Evolutionary conservation across 2,113 vertebrate species (phyloP).

Genomic region (Hystrix brachyura): DNA sequence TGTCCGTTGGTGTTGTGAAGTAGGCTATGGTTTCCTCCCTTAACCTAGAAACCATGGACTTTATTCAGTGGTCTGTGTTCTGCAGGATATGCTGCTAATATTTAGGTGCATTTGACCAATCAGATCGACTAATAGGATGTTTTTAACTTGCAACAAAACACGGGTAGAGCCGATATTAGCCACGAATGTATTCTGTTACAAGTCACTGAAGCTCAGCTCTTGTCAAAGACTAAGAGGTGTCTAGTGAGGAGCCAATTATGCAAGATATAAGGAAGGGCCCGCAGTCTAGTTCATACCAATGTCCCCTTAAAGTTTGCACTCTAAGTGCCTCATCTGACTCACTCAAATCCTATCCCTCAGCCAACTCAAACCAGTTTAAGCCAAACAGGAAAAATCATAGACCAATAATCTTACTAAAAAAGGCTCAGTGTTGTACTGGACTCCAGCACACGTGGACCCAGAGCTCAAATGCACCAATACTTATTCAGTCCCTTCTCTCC

Average conservation of each 20-base stretch:
- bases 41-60: neutral
- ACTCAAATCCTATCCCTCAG: neutral
- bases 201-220: neutral
- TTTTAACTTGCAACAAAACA: neutral
- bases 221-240: neutral
- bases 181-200: neutral
- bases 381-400: neutral
- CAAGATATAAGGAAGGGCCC: neutral
- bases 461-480: neutral
- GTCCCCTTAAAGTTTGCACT: neutral
- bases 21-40: neutral
- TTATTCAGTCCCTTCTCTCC: neutral
- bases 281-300: neutral
- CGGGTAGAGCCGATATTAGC: neutral
- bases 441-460: neutral
- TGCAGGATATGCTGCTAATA: neutral
- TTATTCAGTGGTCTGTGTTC: neutral
- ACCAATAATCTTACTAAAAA: neutral
- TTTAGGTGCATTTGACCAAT: neutral
- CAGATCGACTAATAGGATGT: neutral
- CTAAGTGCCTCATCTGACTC: neutral
- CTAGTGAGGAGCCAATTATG: neutral
- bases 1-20: neutral
- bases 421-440: neutral
- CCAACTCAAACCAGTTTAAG: neutral